These are phyloP conservation scores for Hirundichthys speculiger DNA, from an alignment of 2,113 vertebrate species.

Conservation along the genomic window DNA sequence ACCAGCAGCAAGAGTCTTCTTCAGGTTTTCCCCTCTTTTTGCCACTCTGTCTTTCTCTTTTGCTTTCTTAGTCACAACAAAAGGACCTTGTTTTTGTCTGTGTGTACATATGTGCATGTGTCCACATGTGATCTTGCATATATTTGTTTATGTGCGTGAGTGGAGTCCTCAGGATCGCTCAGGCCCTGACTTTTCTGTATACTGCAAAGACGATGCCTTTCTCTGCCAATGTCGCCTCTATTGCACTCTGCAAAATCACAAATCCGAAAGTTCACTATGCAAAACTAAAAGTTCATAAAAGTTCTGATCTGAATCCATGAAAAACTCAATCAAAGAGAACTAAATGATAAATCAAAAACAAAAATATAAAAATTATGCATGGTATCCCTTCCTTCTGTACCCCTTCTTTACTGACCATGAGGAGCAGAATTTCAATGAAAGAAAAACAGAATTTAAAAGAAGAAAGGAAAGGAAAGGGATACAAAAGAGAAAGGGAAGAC, in stretches of 20 bases:
- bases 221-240: too few relatives aligned
- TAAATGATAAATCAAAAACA: conserved; percentile 39
- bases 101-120: conserved; percentile 31
- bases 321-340: too few relatives aligned
- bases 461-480: neutral
- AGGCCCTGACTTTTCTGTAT: too few relatives aligned
- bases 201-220: too few relatives aligned
- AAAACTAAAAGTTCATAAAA: too few relatives aligned
- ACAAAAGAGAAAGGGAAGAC: conserved; percentile 22
- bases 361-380: conserved; percentile 23
- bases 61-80: conserved; percentile 62
- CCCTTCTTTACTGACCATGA: conserved; percentile 29
- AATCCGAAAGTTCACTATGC: too few relatives aligned
- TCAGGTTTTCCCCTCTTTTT: conserved; percentile 23
- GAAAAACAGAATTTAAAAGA: conserved; percentile 1
- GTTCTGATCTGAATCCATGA: too few relatives aligned
- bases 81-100: conserved; percentile 58
- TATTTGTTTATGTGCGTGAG: conserved; percentile 58
- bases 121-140: conserved; percentile 53
- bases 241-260: too few relatives aligned
- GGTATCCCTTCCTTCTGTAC: conserved; percentile 26
- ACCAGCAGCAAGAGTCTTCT: conserved; percentile 41
- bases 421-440: conserved; percentile 29
- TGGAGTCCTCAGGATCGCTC: too few relatives aligned
- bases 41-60: conserved; percentile 27